phyloP scores from a whole-genome alignment of 2,888 invertebrate genomes.

The Acronicta psi region DNA sequence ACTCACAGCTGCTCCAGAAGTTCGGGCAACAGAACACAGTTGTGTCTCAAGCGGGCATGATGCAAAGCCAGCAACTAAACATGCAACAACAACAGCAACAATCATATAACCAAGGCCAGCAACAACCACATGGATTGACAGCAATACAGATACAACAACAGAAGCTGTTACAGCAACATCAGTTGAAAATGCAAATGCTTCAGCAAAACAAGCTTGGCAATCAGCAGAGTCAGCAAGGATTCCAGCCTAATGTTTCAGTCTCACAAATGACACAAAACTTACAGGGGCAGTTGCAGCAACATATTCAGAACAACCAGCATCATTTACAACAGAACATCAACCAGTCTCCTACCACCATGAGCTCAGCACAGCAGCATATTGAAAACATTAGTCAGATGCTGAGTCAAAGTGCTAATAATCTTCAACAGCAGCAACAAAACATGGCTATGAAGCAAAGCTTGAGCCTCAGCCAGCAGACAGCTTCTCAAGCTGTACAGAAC shows the following conservation, averaged over 20 bases:
- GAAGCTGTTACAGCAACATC: constrained; percentile 89
- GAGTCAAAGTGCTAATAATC: constrained; percentile 84
- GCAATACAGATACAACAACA: constrained; percentile 88
- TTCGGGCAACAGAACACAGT: constrained; percentile 79
- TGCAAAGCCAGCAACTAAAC: constrained; percentile 77
- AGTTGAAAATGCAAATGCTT: constrained; percentile 87
- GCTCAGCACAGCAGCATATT: constrained; percentile 90
- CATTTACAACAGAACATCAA: constrained; percentile 81
- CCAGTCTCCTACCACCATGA: constrained; percentile 84
- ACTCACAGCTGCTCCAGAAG: constrained; percentile 79
- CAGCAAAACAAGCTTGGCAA: constrained; percentile 73
- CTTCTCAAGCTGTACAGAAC: constrained; percentile 82
- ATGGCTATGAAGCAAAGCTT: constrained; percentile 83
- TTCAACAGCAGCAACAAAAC: constrained; percentile 84
- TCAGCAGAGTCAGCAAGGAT: constrained; percentile 76
- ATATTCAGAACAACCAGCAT: constrained; percentile 79
- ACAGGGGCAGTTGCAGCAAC: constrained; percentile 80
- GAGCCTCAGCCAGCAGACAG: constrained; percentile 81
- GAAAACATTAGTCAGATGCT: constrained; percentile 90
- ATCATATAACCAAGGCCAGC: constrained; percentile 56
- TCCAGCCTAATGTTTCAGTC: constrained; percentile 80
- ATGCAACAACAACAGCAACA: constrained; percentile 74
- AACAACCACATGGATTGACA: constrained; percentile 82
- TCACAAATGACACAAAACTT: constrained; percentile 83
- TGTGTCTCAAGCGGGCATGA: constrained; percentile 74